Conservation (phyloP, 2,797 vertebrate species). For the Anabas testudineus region DNA sequence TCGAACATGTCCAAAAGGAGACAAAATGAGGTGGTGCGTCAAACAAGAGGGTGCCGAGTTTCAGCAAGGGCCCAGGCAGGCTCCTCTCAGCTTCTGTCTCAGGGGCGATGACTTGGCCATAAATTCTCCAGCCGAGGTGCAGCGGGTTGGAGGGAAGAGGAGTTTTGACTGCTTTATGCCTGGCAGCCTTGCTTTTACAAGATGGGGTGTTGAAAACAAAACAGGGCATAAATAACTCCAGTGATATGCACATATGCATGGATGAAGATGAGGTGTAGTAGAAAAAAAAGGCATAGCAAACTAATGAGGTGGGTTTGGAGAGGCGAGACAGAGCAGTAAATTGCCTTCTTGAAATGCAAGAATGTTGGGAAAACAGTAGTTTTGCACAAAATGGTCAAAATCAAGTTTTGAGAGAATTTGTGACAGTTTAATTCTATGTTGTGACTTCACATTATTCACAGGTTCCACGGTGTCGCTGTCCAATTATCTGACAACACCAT, state of each 20-base stretch:
- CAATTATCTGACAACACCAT: conserved; percentile 35
- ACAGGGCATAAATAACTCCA: conserved; percentile 74
- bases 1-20: conserved; percentile 51
- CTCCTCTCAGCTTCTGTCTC: conserved; percentile 72
- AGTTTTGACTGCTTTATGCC: conserved; percentile 69
- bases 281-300: conserved; percentile 32
- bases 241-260: conserved; percentile 71
- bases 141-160: conserved; percentile 58
- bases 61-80: conserved; percentile 56
- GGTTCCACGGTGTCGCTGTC: conserved; percentile 23
- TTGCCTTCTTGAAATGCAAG: conserved; percentile 61
- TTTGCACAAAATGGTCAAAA: conserved; percentile 30
- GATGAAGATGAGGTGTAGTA: conserved; percentile 47
- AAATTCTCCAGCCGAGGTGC: conserved; percentile 75
- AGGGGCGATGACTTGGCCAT: conserved; percentile 74
- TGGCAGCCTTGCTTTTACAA: conserved; percentile 73
- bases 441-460: conserved; percentile 26
- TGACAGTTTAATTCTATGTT: conserved; percentile 27
- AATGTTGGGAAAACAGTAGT: conserved; percentile 51
- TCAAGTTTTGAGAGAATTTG: conserved; percentile 30
- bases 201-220: conserved; percentile 78
- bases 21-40: conserved; percentile 59
- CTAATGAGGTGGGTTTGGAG: conserved; percentile 62
- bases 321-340: conserved; percentile 40
- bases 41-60: conserved; percentile 70